Percentiles rank a stretch among this genome's conserved stretches.
Evolutionary conservation across 2,113 vertebrate genomes (phyloP).

Genomic region (Castor canadensis): DNA sequence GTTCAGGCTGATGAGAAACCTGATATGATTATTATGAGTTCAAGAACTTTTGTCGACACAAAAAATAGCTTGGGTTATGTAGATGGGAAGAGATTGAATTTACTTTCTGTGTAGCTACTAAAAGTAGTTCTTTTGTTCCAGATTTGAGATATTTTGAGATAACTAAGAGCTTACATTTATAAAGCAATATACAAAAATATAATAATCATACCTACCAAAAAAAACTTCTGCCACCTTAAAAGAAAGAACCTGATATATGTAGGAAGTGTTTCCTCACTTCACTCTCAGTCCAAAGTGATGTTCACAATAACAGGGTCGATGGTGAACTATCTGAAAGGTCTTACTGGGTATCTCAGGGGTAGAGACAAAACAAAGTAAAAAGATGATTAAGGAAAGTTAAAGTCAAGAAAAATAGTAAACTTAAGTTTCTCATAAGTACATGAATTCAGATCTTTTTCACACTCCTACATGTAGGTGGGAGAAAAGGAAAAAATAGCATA

Average conservation of each 20-base stretch:
- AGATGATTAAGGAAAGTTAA: background rate
- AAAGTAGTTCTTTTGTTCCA: background rate
- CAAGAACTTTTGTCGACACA: background rate
- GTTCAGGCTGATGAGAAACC: background rate
- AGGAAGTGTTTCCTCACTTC: background rate
- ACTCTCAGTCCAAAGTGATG: background rate
- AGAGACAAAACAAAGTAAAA: background rate
- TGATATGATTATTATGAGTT: background rate
- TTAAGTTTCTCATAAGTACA: background rate
- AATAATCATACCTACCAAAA: background rate
- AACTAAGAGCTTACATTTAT: background rate
- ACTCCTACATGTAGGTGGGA: background rate
- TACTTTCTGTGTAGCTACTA: background rate
- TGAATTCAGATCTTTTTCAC: background rate
- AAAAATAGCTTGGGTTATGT: background rate
- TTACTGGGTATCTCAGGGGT: background rate
- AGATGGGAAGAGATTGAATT: background rate
- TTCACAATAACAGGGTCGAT: background rate
- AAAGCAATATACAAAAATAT: constrained; percentile 3
- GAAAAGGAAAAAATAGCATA: background rate
- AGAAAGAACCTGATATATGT: background rate
- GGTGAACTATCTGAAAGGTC: background rate
- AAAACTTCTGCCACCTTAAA: background rate
- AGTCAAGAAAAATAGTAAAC: background rate
- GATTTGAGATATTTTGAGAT: background rate